These are phyloP conservation scores for Tetragonula clypearis DNA, from an alignment of 1,140 invertebrate genomes.

Conservation along the genomic window DNA sequence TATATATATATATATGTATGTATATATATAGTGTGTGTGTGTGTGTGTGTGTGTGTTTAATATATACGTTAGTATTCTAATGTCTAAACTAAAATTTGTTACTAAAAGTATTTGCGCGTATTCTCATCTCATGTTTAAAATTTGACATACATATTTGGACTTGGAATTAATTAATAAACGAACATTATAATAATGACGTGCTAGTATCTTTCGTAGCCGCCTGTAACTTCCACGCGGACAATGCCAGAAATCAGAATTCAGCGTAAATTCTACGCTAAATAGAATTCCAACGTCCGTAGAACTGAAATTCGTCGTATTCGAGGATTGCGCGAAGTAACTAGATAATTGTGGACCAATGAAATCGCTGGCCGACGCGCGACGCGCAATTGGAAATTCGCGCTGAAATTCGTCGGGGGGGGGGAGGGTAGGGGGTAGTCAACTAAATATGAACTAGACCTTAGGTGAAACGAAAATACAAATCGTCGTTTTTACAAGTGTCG, in stretches of 20 bases:
- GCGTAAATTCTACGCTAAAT: no score
- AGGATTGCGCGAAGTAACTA: no score
- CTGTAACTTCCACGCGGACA: neutral
- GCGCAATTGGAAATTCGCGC: constrained; percentile 13
- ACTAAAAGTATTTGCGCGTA: no score
- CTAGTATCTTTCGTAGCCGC: neutral
- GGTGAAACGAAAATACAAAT: constrained; percentile 46
- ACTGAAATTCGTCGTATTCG: no score
- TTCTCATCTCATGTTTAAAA: no score
- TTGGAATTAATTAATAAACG: neutral
- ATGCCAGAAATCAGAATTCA: neutral
- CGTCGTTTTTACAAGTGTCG: constrained; percentile 40
- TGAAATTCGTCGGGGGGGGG: neutral
- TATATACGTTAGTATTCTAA: no score
- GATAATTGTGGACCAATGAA: constrained; percentile 21
- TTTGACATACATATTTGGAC: no score
- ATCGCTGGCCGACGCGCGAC: neutral
- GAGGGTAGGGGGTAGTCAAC: no score
- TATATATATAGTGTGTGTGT: no score
- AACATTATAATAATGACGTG: neutral
- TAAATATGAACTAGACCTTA: constrained; percentile 41
- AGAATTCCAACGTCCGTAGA: no score
- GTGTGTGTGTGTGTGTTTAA: no score
- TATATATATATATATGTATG: neutral
- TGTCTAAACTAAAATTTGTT: no score